phyloP scores from a whole-genome alignment of 2,113 vertebrate genomes.

The Suncus etruscus region DNA sequence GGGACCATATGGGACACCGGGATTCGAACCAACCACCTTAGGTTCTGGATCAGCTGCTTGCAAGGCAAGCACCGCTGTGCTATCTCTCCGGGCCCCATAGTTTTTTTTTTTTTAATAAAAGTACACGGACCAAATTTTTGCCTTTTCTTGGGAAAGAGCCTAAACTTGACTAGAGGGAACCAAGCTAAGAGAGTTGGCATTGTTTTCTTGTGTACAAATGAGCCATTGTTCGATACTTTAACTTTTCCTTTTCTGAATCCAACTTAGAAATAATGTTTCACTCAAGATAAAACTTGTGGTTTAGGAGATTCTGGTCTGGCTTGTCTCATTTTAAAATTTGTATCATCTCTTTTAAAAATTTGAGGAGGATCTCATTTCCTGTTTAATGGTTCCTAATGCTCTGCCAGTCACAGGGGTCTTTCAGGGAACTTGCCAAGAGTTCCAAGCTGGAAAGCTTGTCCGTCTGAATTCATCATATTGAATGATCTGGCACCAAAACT shows the following conservation, averaged over 20 bases:
- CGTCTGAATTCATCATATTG: constrained; percentile 82
- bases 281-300: constrained; percentile 60
- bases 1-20: no score
- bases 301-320: constrained; percentile 77
- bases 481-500: constrained; percentile 81
- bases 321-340: constrained; percentile 76
- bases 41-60: no score
- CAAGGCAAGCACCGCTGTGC: no score
- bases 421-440: constrained; percentile 80
- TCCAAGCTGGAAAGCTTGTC: constrained; percentile 80
- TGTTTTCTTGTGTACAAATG: neutral
- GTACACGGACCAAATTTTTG: neutral
- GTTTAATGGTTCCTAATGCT: constrained; percentile 65
- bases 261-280: constrained; percentile 37
- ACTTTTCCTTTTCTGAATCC: constrained; percentile 63
- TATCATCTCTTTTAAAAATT: constrained; percentile 79
- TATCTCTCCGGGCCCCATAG: no score
- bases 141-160: neutral
- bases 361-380: constrained; percentile 83
- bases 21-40: no score
- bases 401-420: constrained; percentile 81
- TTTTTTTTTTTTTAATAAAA: constrained; percentile 16
- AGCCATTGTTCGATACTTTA: constrained; percentile 34
- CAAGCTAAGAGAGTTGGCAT: neutral
- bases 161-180: constrained; percentile 34